Base-by-base conservation (phyloP, 2,797 vertebrate species). In the Anniella stebbinsi region DNA sequence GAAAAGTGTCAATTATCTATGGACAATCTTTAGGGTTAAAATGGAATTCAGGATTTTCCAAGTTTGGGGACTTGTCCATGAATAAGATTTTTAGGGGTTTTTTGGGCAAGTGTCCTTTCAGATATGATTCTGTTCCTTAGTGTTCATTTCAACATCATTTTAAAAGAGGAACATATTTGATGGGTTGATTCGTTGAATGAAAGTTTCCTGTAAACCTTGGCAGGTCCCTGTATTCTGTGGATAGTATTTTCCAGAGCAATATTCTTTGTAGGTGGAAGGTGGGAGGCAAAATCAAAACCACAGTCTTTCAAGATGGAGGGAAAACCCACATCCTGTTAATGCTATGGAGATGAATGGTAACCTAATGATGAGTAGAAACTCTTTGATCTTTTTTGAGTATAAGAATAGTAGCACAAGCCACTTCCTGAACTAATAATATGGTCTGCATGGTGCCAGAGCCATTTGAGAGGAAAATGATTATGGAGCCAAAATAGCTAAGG, bases 131-230 rank as follows among this genome's bases (percentile, higher is more conserved):
- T 54, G 45, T 67, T 38, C 36, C 36, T 67, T 30, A 75, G 54
- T 12, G 33, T 76, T n/a, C 23, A 87, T 1, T 70, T 83, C 41
- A 67, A 9, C 18, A 28, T 86, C 38, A 28, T 23, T 60, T 86
- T 66, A 86, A 81, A 67, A n/a, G 87, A 75, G 63, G 85, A 91
- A 88, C 77, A 90, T 80, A 73, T 90, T 91, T 89, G 36, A 82
- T 48, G 33, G 25, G 25, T 36, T 91, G 78, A 11, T 45, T 91
- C 94, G 8, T 30, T 87, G 54, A 21, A 82, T 83, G 45, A 78
- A 17, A 80, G 12, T 86, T 69, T 94, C 69, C 60, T 91, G 88
- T 63, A 38, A 25, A 69, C 38, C 0, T 1, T 92, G 72, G 15
- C 57, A 86, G 38, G 13, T n/a, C 5, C 80, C 77, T 3, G 36